Evolutionary conservation across 2,888 invertebrate species (phyloP).

Genomic region (Nephrotoma appendiculata): DNA sequence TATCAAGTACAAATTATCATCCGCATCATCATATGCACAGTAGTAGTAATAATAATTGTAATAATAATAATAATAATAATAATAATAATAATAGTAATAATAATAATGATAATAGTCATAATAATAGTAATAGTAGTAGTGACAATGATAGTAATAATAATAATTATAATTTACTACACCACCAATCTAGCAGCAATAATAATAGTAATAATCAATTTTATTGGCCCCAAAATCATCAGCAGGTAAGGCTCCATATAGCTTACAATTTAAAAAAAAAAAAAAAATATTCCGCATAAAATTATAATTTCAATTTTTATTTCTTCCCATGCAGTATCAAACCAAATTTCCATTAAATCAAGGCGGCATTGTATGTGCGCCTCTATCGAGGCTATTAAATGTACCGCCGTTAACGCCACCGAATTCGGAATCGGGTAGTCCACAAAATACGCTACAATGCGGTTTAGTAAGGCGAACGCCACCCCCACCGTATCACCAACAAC

Average conservation of each 20-base stretch:
- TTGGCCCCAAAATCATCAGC: conserved; percentile 29
- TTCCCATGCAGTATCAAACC: neutral
- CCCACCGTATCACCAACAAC: conserved; percentile 46
- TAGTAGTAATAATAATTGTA: conserved; percentile 13
- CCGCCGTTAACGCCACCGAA: conserved; percentile 77
- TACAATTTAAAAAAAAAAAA: neutral
- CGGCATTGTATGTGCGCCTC: conserved; percentile 17
- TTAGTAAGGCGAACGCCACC: conserved; percentile 58
- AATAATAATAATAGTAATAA: conserved; percentile 18
- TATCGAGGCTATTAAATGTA: conserved; percentile 57
- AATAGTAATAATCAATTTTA: conserved; percentile 24
- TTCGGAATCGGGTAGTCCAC: conserved; percentile 75
- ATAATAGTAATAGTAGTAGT: conserved; percentile 11
- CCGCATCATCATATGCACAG: conserved; percentile 16
- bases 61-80: conserved; percentile 24
- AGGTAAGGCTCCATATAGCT: conserved; percentile 21
- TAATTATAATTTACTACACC: conserved; percentile 13
- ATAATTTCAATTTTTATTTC: neutral
- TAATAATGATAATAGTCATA: conserved; percentile 26
- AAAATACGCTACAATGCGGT: conserved; percentile 47
- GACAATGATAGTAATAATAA: conserved; percentile 10
- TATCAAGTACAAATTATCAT: conserved; percentile 15
- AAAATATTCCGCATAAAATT: neutral
- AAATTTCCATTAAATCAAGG: conserved; percentile 15
- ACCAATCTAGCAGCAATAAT: conserved; percentile 9